Percentiles rank a stretch among this genome's conserved stretches.
Conservation (phyloP, 2,113 vertebrate genomes). For the Corapipo altera region DNA sequence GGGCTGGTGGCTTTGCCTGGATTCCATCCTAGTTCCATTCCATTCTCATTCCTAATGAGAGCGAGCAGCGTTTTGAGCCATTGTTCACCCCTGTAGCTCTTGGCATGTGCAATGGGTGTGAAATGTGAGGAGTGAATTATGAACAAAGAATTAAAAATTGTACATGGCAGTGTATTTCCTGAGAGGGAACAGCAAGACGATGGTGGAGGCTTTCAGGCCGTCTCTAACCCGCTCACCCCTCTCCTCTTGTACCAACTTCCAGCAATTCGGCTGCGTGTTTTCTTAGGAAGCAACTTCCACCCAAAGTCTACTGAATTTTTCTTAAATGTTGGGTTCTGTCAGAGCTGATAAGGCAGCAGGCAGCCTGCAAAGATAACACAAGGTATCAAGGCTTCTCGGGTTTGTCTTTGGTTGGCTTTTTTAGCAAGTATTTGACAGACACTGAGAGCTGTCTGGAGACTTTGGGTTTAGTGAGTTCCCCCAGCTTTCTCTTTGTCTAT, state of each 20-base stretch:
- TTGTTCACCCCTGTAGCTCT: slow-evolving; percentile 43
- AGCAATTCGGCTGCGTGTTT: not conserved
- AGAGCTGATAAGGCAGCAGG: slow-evolving; percentile 56
- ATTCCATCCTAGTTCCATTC: not conserved
- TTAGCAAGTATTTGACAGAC: not conserved
- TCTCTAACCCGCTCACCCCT: not conserved
- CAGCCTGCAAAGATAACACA: slow-evolving; percentile 32
- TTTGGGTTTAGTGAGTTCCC: not conserved
- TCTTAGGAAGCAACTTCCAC: slow-evolving; percentile 30
- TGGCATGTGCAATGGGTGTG: not conserved
- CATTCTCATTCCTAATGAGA: not conserved
- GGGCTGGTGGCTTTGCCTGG: not conserved
- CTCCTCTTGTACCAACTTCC: not conserved
- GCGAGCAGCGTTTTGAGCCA: not conserved
- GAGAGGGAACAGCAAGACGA: not conserved
- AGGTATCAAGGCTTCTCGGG: not conserved
- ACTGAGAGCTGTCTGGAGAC: not conserved
- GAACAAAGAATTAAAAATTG: not conserved
- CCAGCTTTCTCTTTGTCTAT: not conserved
- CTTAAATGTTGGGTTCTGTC: not conserved
- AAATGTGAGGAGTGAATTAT: not conserved
- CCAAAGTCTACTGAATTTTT: slow-evolving; percentile 20
- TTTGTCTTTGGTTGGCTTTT: slow-evolving; percentile 50
- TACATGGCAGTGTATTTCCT: not conserved
- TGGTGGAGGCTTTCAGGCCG: not conserved